Conservation (phyloP, 2,888 invertebrate species). For the Eulithis testata region DNA sequence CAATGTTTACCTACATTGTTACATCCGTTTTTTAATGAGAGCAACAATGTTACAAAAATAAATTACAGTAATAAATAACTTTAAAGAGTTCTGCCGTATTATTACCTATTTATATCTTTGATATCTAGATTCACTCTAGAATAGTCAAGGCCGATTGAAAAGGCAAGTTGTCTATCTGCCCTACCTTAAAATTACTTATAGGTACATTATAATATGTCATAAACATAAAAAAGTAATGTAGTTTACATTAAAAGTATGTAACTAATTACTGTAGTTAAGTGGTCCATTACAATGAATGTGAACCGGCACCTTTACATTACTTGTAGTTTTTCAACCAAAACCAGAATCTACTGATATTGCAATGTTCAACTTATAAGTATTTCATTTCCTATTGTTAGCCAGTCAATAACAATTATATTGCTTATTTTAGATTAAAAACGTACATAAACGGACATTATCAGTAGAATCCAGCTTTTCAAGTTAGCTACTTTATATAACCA, state of each 20-base stretch:
- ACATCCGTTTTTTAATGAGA: conserved; percentile 38
- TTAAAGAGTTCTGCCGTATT: too few relatives aligned
- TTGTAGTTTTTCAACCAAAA: conserved; percentile 39
- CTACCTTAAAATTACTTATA: conserved; percentile 57
- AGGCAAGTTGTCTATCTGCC: conserved; percentile 70
- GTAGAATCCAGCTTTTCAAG: conserved; percentile 31
- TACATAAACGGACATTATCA: conserved; percentile 35
- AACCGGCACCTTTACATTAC: conserved; percentile 66
- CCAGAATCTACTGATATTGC: conserved; percentile 46
- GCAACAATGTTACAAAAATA: conserved; percentile 49
- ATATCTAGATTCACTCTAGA: conserved; percentile 53
- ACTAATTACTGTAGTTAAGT: conserved; percentile 57
- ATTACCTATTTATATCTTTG: neutral
- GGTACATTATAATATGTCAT: conserved; percentile 65
- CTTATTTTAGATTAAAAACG: conserved; percentile 24
- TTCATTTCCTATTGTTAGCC: conserved; percentile 28
- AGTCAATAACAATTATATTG: conserved; percentile 31
- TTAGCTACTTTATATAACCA: conserved; percentile 41
- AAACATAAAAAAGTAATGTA: conserved; percentile 65
- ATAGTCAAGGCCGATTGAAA: conserved; percentile 69
- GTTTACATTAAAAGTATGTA: conserved; percentile 51
- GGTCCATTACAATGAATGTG: conserved; percentile 62
- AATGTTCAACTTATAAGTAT: conserved; percentile 14
- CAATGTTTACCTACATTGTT: conserved; percentile 21
- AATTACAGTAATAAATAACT: too few relatives aligned